Percentiles rank a stretch among this genome's conserved stretches.
Evolutionary conservation across 2,797 vertebrate species (phyloP).

Genomic region (Lemur catta): DNA sequence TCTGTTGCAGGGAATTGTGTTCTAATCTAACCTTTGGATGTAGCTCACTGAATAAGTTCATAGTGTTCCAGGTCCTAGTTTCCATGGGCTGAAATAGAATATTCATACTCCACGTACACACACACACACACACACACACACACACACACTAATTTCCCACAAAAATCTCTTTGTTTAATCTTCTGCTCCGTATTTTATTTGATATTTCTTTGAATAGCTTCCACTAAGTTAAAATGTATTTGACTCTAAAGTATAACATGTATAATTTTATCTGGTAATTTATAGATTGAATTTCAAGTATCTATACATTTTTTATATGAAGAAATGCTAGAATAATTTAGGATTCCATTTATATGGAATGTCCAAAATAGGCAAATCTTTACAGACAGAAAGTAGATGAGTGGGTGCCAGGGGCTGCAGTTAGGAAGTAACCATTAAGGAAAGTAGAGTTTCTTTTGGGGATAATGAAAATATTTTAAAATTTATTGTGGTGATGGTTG

Average conservation of each 20-base stretch:
- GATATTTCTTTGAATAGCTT: neutral
- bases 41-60: too few species aligned
- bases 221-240: neutral
- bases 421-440: neutral
- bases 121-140: too few species aligned
- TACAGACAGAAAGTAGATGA: neutral
- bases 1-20: neutral
- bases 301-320: neutral
- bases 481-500: neutral
- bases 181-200: neutral
- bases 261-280: neutral
- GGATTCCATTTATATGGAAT: neutral
- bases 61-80: accelerated
- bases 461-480: neutral
- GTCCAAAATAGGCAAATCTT: neutral
- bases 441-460: neutral
- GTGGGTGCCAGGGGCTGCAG: neutral
- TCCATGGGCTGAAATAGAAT: neutral
- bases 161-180: neutral
- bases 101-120: accelerated
- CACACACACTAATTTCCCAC: neutral
- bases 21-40: neutral
- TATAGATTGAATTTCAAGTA: neutral
- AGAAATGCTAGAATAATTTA: neutral
- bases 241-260: neutral